Base-by-base conservation (phyloP, 2,888 invertebrate species). In the Ichneumoninae sp. region DNA sequence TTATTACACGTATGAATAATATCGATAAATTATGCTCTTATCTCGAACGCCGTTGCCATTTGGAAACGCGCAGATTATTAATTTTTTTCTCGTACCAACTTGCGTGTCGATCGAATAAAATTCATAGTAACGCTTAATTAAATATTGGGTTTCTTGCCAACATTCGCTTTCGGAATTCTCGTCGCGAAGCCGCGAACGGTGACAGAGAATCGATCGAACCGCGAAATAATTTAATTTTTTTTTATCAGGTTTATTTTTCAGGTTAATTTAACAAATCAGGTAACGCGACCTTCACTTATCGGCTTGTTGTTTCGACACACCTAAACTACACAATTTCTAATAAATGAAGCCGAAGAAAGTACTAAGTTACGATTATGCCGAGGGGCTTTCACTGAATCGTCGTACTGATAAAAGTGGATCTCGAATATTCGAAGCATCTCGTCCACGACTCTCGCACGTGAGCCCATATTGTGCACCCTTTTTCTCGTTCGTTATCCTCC, bases 21-120 rank as follows among this genome's bases (percentile, higher is more conserved):
- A 65, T 52, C 65, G 22, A 36, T 81, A 78, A 81, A 84, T 81
- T 52, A 70, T 75, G 33, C 65, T 70, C 68, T 74, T 81, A 65
- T 65, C 50, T 50, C 36, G 62, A 62, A 16, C 33, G 16, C 1
- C 16, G 13, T 62, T n/a, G 33, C 16, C 62, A n/a, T 62, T 62
- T 33, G 16, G 6, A 33, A 62, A 16, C 62, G 33, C 16, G 13
- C 30, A 62, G 62, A 33, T 65, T 52, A 13, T 50, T 16, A 13
- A n/a, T 52, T 26, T 65, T 72, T 36, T 22, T 10, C 30, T 8
- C 26, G 2, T 0, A 13, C 13, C 0, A 52, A 52, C 19, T 19
- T 30, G 16, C 16, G n/a, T 26, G 33, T 62, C 30, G 60, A 60
- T 60, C 16, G 60, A 60, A 62, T 62, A 33, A 62, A 62, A 33